Evolutionary conservation across 2,113 vertebrate species (phyloP), one percentile per base, ranked within the genome.

Genomic region (Tylochromis polylepis): DNA sequence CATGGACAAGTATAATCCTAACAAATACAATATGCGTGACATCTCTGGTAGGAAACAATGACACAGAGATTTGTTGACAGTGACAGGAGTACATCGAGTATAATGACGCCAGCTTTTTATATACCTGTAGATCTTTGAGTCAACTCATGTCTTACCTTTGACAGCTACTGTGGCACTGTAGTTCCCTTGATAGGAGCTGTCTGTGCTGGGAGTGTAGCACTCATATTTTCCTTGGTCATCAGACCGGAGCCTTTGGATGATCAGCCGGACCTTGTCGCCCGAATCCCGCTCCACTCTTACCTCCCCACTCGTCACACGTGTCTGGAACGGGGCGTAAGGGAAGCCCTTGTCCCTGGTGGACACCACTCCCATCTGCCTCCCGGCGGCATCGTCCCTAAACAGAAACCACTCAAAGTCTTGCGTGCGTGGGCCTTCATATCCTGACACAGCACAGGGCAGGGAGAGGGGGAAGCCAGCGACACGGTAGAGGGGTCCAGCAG

Each of bases 381-480:
- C 96, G 0, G 84, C 94, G 0, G 96, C 87, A 24, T 96, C 90
- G 0, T 97, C 96, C 53, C 95, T 93, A 90, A 97, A 97, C 31
- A 97, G 75, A 89, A 95, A 98, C 97, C 97, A 98, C 93, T 98
- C 97, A 2, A 98, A 98, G 27, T 98, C 96, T 94, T 98, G 97
- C 1, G 91, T 96, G 2, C 95, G 91, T 0, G 97, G 85, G n/a
- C 97, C 97, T 56, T 98, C 97, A 0, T 96, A 98, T 34, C 90
- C 97, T 0, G 93, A 95, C 38, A 98, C 98, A 0, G 85, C 75
- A 84, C 97, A 98, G 46, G 96, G 95, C 82, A 98, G 93, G 41
- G 97, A 95, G 41, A 97, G n/a, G 11, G 96, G 57, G 12, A 97
- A 97, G 22, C 97, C 97, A 22, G 95, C 96, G 8, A 98, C 97